Conservation (phyloP, 1,140 invertebrate species). For the Cydia pomonella region DNA sequence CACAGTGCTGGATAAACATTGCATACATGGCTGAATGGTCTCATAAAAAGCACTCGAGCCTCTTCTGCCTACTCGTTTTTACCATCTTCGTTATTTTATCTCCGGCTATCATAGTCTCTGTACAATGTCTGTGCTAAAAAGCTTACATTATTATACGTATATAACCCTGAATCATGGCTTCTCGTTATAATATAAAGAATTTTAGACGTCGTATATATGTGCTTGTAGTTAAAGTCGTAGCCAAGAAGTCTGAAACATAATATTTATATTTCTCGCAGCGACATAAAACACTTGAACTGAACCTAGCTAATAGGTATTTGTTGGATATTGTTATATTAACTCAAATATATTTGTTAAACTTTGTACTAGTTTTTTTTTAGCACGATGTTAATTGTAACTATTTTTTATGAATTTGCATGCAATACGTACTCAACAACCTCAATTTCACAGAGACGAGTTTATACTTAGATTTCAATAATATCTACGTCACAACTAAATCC, state of each 20-base stretch:
- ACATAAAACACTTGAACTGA: no score
- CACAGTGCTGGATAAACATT: slow-evolving; percentile 18
- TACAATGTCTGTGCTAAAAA: neutral
- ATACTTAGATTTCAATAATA: neutral
- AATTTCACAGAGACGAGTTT: neutral
- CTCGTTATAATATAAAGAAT: neutral
- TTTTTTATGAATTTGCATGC: no score
- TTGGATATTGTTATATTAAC: no score
- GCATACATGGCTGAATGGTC: slow-evolving; percentile 16
- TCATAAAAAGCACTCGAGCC: slow-evolving; percentile 6
- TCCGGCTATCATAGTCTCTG: neutral
- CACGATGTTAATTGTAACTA: no score
- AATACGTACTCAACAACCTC: neutral
- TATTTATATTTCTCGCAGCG: no score
- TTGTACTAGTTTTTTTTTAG: no score
- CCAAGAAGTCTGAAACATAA: no score
- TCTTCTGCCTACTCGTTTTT: slow-evolving; percentile 10
- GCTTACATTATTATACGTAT: slow-evolving; percentile 1
- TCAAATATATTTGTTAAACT: no score
- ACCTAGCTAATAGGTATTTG: no score
- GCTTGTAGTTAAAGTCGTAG: no score
- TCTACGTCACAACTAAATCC: neutral
- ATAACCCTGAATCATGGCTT: neutral
- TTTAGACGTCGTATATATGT: neutral
- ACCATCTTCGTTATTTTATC: slow-evolving; percentile 21